A percentile compares a stretch with the other conserved stretches of the same genome.
These are phyloP conservation scores for Haliclona indistincta DNA, from an alignment of 37 sponge, comb jelly and placozoan species.

Conservation along the genomic window DNA sequence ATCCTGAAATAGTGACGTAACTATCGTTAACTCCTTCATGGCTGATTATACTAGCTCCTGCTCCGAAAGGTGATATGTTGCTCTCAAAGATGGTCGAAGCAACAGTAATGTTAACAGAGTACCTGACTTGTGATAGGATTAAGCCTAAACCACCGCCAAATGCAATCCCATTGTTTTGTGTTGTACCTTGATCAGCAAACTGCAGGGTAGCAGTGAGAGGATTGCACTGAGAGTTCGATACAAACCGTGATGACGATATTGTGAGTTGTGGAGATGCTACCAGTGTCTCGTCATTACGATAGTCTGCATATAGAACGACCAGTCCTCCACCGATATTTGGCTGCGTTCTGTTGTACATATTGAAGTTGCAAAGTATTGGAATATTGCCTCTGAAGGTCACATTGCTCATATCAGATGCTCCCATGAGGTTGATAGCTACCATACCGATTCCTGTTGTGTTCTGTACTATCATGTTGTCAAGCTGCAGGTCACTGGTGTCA, in stretches of 20 bases:
- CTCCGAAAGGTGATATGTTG: constrained; percentile 15
- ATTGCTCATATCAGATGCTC: neutral
- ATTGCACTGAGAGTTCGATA: neutral
- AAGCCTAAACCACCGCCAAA: constrained; percentile 51
- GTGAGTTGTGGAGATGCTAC: neutral
- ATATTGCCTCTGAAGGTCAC: neutral
- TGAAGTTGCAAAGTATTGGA: constrained; percentile 2
- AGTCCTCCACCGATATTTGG: constrained; percentile 37
- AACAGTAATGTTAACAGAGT: constrained; percentile 17
- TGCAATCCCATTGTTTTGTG: neutral
- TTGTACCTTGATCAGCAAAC: neutral
- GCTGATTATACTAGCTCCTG: neutral
- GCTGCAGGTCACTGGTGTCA: neutral
- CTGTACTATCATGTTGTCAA: neutral
- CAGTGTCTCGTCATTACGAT: neutral
- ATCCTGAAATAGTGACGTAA: neutral
- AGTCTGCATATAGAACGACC: constrained; percentile 31
- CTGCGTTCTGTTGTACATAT: neutral
- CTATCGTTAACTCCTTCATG: neutral
- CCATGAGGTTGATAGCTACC: constrained; percentile 10
- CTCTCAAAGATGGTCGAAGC: neutral
- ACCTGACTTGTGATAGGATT: constrained; percentile 23
- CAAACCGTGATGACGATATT: neutral
- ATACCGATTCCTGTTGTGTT: constrained; percentile 4
- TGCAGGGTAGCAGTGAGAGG: neutral